Evolutionary conservation across 2,797 vertebrate species (phyloP).

Genomic region (Protosalanx chinensis): DNA sequence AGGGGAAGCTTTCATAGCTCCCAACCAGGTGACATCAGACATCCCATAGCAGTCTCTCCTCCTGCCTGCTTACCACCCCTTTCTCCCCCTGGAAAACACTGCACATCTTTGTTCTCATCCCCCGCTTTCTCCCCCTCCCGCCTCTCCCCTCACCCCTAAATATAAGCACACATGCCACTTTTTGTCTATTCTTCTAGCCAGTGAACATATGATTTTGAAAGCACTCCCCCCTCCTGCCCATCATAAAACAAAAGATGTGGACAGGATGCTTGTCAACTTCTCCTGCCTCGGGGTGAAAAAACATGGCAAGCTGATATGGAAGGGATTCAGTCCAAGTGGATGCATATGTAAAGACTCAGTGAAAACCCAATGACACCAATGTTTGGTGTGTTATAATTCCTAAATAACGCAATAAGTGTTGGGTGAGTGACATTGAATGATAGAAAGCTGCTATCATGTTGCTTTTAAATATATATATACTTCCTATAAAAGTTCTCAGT

Average conservation of each 20-base stretch:
- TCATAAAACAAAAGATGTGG: slow-evolving; percentile 28
- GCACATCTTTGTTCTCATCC: slow-evolving; percentile 73
- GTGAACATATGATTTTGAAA: slow-evolving; percentile 42
- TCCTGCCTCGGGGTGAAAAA: slow-evolving; percentile 38
- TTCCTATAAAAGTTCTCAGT: background rate
- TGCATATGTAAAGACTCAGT: slow-evolving; percentile 40
- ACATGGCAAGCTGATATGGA: slow-evolving; percentile 49
- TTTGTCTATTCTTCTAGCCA: slow-evolving; percentile 55
- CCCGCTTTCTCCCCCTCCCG: slow-evolving; percentile 21
- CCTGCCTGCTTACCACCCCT: slow-evolving; percentile 52
- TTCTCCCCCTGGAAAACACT: slow-evolving; percentile 72
- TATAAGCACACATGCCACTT: slow-evolving; percentile 54
- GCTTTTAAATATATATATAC: background rate
- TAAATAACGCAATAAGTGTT: slow-evolving; percentile 18
- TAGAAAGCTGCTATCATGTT: background rate
- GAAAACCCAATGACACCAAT: slow-evolving; percentile 36
- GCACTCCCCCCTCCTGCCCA: slow-evolving; percentile 15
- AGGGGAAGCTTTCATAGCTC: slow-evolving; percentile 72
- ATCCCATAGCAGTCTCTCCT: slow-evolving; percentile 58
- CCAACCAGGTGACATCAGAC: slow-evolving; percentile 77
- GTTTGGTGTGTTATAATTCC: slow-evolving; percentile 28
- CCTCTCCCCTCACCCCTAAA: slow-evolving; percentile 48
- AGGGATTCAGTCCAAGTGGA: slow-evolving; percentile 39
- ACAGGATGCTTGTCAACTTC: slow-evolving; percentile 40
- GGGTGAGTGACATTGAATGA: background rate